These are phyloP conservation scores for Dione juno DNA, from an alignment of 2,888 invertebrate species.

Conservation along the genomic window DNA sequence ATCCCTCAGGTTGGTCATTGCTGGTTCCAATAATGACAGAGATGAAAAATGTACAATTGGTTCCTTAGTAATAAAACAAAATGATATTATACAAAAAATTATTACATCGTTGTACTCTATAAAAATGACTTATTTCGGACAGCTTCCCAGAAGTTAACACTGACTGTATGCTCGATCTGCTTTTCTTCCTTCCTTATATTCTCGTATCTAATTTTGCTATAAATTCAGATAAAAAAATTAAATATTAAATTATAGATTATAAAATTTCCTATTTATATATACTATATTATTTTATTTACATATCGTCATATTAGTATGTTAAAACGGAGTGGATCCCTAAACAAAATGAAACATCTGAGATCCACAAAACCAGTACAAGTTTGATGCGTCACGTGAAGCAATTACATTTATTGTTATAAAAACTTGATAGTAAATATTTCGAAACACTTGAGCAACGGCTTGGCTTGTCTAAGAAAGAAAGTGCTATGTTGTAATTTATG, in stretches of 20 bases:
- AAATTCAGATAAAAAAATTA: too few relatives aligned
- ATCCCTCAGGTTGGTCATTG: conserved; percentile 41
- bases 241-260: too few relatives aligned
- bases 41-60: conserved; percentile 20
- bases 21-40: conserved; percentile 36
- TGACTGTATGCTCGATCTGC: too few relatives aligned
- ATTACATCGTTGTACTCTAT: too few relatives aligned
- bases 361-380: conserved; percentile 23
- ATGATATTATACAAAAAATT: too few relatives aligned
- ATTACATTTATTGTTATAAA: conserved; percentile 32
- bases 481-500: conserved; percentile 16
- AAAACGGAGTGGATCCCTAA: conserved; percentile 26
- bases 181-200: too few relatives aligned
- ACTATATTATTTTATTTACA: too few relatives aligned
- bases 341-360: conserved; percentile 19
- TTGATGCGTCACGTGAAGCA: conserved; percentile 35
- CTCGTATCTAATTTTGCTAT: too few relatives aligned
- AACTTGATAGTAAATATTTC: conserved; percentile 29
- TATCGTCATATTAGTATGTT: too few relatives aligned
- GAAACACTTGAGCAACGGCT: conserved; percentile 7
- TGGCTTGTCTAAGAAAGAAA: conserved; percentile 17
- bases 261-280: too few relatives aligned
- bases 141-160: too few relatives aligned
- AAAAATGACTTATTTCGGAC: too few relatives aligned
- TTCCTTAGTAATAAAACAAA: not conserved